These are phyloP conservation scores for Muscidifurax raptorellus DNA, from an alignment of 1,140 invertebrate species.

Conservation along the genomic window DNA sequence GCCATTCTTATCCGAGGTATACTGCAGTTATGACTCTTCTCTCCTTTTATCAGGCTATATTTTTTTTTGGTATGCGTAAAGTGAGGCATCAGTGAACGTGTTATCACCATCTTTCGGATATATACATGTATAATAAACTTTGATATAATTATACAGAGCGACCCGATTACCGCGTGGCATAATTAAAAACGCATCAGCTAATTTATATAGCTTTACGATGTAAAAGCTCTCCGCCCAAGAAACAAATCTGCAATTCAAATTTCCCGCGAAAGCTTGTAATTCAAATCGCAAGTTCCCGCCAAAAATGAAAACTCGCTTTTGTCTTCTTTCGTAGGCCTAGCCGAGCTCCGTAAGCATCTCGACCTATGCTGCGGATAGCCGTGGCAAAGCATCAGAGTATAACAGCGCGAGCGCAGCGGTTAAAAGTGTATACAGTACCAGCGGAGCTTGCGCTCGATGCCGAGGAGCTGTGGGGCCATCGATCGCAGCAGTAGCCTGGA, in stretches of 20 bases:
- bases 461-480: conserved; percentile 2
- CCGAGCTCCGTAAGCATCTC: background rate
- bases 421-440: background rate
- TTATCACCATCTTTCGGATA: too few relatives aligned
- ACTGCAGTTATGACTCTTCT: background rate
- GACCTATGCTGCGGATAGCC: background rate
- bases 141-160: too few relatives aligned
- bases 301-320: background rate
- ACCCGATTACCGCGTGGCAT: too few relatives aligned
- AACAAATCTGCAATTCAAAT: background rate
- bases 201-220: too few relatives aligned
- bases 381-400: background rate
- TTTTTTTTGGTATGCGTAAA: background rate
- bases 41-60: background rate
- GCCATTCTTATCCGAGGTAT: background rate
- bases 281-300: background rate
- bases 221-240: too few relatives aligned
- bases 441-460: conserved; percentile 17
- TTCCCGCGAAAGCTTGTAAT: background rate
- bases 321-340: background rate
- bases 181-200: too few relatives aligned
- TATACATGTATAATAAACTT: too few relatives aligned
- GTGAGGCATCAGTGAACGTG: too few relatives aligned
- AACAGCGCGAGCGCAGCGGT: background rate
- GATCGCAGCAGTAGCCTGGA: conserved; percentile 1